A percentile compares a stretch with the other conserved stretches of the same genome.
Evolutionary conservation across 1,140 invertebrate genomes (phyloP).

Genomic region (Thaumetopoea pityocampa): DNA sequence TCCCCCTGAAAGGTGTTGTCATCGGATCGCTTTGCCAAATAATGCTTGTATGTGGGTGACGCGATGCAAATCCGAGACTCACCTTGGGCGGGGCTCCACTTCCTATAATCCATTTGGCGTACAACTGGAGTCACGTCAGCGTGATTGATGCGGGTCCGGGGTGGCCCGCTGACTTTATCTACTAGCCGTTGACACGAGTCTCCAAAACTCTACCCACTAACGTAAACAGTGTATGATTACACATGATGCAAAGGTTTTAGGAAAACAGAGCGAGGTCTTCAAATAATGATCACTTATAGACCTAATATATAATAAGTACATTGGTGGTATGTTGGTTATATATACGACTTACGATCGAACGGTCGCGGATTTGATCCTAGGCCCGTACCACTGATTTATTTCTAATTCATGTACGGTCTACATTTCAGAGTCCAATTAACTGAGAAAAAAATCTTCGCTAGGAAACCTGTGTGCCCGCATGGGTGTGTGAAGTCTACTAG

Average conservation of each 20-base stretch:
- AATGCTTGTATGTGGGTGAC: conserved; percentile 52
- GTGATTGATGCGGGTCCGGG: conserved; percentile 64
- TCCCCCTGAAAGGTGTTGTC: too few species aligned
- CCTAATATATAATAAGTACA: too few species aligned
- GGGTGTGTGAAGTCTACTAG: too few species aligned
- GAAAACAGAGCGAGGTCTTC: too few species aligned
- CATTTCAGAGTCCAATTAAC: too few species aligned
- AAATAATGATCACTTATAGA: background rate
- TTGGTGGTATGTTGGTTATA: background rate
- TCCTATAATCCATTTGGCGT: conserved; percentile 70
- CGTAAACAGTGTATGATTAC: conserved; percentile 29
- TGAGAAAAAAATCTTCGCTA: too few species aligned
- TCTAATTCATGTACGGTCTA: too few species aligned
- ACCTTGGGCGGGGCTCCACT: conserved; percentile 47
- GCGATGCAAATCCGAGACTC: conserved; percentile 57
- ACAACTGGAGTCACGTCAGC: conserved; percentile 64
- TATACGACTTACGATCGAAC: too few species aligned
- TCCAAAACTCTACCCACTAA: conserved; percentile 42
- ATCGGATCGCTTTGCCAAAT: conserved; percentile 53
- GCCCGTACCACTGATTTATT: too few species aligned
- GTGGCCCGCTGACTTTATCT: conserved; percentile 57
- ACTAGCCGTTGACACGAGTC: conserved; percentile 35
- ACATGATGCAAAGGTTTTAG: conserved; percentile 4
- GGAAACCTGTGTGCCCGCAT: too few species aligned
- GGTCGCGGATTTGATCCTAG: too few species aligned